phyloP scores from a whole-genome alignment of 2,797 vertebrate species.

The Pteropus rufus region DNA sequence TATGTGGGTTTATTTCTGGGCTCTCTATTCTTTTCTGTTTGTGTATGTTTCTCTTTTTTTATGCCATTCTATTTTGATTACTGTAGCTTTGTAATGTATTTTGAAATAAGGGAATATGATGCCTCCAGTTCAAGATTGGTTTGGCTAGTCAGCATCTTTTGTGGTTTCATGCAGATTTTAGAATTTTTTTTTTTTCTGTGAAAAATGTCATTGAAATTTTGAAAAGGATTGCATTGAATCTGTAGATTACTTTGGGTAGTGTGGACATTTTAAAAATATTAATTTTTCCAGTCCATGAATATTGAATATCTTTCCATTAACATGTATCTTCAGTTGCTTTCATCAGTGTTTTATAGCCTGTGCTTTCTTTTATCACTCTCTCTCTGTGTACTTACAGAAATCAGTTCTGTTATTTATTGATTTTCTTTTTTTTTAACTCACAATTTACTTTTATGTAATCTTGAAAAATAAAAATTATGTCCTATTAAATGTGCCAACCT shows the following conservation, averaged over 20 bases:
- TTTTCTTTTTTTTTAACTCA: not conserved
- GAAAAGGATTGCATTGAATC: not conserved
- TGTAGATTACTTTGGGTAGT: no score
- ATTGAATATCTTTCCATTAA: not conserved
- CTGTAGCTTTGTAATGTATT: no score
- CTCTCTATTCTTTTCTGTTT: no score
- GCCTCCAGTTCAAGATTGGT: no score
- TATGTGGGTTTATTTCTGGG: no score
- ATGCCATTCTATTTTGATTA: no score
- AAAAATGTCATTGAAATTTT: not conserved
- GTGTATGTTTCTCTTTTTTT: no score
- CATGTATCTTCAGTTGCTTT: not conserved
- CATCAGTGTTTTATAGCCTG: not conserved
- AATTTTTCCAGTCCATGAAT: not conserved
- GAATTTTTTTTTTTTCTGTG: not conserved
- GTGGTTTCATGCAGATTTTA: not conserved
- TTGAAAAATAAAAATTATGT: not conserved
- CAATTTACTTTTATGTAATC: conserved; percentile 14
- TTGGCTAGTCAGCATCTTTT: no score
- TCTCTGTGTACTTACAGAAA: not conserved
- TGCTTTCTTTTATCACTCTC: not conserved
- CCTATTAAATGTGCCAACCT: not conserved
- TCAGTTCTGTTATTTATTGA: not conserved
- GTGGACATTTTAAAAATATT: not conserved
- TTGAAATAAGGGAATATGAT: no score